Evolutionary conservation across 2,888 invertebrate genomes (phyloP), one percentile per base, ranked within the genome.

Genomic region (Syrphus vitripennis): DNA sequence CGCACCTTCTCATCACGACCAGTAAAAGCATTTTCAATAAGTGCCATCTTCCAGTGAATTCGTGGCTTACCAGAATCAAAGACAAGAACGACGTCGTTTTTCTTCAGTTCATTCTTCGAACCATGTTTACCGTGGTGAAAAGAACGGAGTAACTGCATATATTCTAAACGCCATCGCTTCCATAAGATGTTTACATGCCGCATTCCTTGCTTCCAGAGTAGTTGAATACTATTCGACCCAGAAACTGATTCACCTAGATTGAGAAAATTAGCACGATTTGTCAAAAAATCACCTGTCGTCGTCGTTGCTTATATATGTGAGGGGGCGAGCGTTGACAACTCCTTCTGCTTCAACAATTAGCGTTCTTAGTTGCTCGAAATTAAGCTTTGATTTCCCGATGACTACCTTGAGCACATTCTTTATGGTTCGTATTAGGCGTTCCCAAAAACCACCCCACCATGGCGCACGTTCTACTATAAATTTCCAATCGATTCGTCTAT

Each of bases 31-130:
- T 55, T 26, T n/a, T 78, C 45, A n/a, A 72, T 31, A 16, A 78
- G 9, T 1, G 72, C 83, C 40, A 83, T n/a, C n/a, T n/a, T n/a
- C n/a, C n/a, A 83, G 29, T n/a, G 10, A n/a, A 77, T 72, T 14
- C 83, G 26, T 19, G 82, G 82, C 24, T 42, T 57, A 10, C 16
- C 53, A 4, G 59, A 16, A 14, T 69, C 70, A 6, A 70, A 70
- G 3, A 76, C 63, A 24, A 70, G 61, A 12, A 78, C 59, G 21
- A 42, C 31, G 26, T 79, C 19, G 10, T 57, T 29, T 34, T 21
- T n/a, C n/a, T 55, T 37, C 12, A 70, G 69, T 50, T 70, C 37
- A 7, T 37, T 37, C 3, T 42, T 75, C 14, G 19, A 37, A 21
- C 24, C 14, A 50, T 34, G 5, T 50, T 67, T 67, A 24, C 34